Base-by-base conservation (phyloP, 2,113 vertebrate genomes). In the Zosterops japonicus region DNA sequence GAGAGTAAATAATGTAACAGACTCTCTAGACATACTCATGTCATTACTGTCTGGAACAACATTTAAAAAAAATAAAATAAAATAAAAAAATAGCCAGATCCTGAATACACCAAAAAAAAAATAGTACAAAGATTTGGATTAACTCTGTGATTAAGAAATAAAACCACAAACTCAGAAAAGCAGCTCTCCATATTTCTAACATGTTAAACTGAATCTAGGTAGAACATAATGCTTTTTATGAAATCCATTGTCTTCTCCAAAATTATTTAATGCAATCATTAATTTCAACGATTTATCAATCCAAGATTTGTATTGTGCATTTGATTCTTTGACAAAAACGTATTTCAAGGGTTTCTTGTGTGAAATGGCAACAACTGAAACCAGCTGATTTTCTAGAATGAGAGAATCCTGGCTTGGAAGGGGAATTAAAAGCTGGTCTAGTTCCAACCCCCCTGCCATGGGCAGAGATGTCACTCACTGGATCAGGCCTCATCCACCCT, bases 1-100 rank as follows among this genome's bases (percentile, higher is more conserved):
- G n/a, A 71, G 49, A 93, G 52, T 91, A 95, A 95, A 82, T 84
- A 90, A 88, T 42, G 55, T n/a, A 91, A 88, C 53, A 87, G 49
- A 50, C 25, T 92, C 64, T 95, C 64, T 29, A 90, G 87, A 94
- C 57, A 52, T 83, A 77, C 49, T 91, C 65, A 57, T 44, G 59
- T 65, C 72, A 39, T 86, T 85, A 46, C 35, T 77, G 55, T 59
- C 79, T 87, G 83, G 36, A 76, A 68, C 9, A 83, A 75, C 53
- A 82, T 49, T 64, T 20, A 25, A 9, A 95, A 96, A 81, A 63
- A 68, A n/a, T 11, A 95, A 96, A 81, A 63, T 65, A 24, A 17
- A 42, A 23, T 11, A 2, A 75, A 74, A 89, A 90, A 82, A 36
- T 12, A 56, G 14, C 19, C 52, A 67, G n/a, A 36, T 56, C 25